Conservation (phyloP, 2,888 invertebrate species). For the Eremobia ochroleuca region DNA sequence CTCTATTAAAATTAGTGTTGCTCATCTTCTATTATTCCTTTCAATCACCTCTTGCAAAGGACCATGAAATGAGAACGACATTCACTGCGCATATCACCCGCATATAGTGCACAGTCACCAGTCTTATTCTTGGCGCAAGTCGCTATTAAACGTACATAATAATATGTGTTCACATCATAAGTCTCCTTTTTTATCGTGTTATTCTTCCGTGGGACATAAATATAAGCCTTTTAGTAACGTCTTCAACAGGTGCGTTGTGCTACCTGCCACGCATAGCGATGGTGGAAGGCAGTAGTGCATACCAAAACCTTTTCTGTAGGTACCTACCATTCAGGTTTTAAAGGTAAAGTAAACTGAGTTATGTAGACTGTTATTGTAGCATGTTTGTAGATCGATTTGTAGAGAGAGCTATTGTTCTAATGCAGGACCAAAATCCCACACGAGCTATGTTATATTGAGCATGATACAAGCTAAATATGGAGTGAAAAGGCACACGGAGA, state of each 20-base stretch:
- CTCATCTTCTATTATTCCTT: background rate
- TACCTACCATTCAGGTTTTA: conserved; percentile 20
- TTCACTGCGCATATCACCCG: background rate
- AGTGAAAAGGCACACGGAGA: too few species aligned
- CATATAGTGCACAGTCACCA: background rate
- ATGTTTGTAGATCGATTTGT: background rate
- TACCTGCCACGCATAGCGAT: conserved; percentile 51
- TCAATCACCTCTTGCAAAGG: too few species aligned
- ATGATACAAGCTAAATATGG: too few species aligned
- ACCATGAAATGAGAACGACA: background rate
- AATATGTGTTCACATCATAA: background rate
- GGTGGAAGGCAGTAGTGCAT: conserved; percentile 28
- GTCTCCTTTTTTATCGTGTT: conserved; percentile 17
- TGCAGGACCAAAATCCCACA: too few species aligned
- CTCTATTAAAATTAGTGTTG: background rate
- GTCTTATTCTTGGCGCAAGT: background rate
- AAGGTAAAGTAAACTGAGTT: background rate
- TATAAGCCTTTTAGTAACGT: conserved; percentile 27
- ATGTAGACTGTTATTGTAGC: background rate
- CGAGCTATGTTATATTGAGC: too few species aligned
- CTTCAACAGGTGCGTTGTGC: conserved; percentile 38
- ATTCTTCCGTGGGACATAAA: conserved; percentile 48
- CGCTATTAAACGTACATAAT: background rate
- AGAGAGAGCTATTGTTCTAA: too few species aligned
- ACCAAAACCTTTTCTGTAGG: conserved; percentile 21